Evolutionary conservation across 2,888 invertebrate genomes (phyloP).

Genomic region (Scaptomyza flava): DNA sequence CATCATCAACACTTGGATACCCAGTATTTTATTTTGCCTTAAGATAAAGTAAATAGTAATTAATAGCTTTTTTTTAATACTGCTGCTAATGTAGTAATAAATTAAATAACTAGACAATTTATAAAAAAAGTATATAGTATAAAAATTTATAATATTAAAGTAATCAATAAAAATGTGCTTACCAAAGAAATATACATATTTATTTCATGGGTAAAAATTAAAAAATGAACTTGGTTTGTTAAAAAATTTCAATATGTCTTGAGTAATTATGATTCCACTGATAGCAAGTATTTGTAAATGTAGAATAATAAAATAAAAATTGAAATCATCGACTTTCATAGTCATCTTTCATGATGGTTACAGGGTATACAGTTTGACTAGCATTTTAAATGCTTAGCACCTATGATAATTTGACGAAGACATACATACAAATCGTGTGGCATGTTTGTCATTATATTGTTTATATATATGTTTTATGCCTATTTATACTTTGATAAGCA

Average conservation of each 20-base stretch:
- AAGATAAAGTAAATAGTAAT: neutral
- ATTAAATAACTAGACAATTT: neutral
- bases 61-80: neutral
- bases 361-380: neutral
- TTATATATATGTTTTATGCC: slow-evolving; percentile 1
- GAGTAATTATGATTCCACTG: too few relatives aligned
- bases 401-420: neutral
- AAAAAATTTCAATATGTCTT: too few relatives aligned
- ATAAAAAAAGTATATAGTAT: neutral
- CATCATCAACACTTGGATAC: slow-evolving; percentile 1
- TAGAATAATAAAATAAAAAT: too few relatives aligned
- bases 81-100: neutral
- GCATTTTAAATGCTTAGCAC: neutral
- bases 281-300: neutral
- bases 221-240: too few relatives aligned
- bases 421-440: neutral
- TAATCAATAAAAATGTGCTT: neutral
- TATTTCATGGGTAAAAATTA: too few relatives aligned
- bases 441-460: slow-evolving; percentile 1
- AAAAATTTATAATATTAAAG: neutral
- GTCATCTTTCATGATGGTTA: neutral
- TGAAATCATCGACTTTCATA: too few relatives aligned
- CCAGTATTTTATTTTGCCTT: slow-evolving; percentile 2
- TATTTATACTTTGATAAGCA: slow-evolving; percentile 22
- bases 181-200: neutral